phyloP scores from a whole-genome alignment of 2,113 vertebrate genomes.

The Hipposideros armiger region DNA sequence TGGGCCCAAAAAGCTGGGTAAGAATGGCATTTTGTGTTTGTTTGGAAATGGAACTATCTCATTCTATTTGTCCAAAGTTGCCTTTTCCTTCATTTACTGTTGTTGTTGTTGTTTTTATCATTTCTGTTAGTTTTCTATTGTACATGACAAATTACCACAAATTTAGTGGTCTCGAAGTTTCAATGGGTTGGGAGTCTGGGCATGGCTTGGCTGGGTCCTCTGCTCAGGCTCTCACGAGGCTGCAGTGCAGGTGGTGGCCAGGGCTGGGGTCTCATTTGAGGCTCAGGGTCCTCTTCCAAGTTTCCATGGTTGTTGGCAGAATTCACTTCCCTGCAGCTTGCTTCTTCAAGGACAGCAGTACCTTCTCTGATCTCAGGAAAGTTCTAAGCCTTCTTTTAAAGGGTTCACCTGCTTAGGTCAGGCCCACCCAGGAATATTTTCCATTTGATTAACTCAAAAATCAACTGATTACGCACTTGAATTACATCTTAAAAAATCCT shows the following conservation, averaged over 20 bases:
- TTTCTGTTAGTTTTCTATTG: constrained; percentile 15
- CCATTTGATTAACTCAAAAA: neutral
- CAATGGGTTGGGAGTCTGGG: neutral
- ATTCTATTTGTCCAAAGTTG: neutral
- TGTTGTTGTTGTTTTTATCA: neutral
- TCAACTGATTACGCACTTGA: neutral
- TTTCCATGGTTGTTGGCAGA: neutral
- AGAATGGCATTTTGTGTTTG: constrained; percentile 4
- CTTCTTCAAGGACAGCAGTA: constrained; percentile 7
- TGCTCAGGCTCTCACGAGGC: neutral
- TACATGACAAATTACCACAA: neutral
- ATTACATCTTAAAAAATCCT: neutral
- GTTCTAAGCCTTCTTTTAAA: neutral
- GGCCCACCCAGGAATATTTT: neutral
- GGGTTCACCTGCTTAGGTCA: neutral
- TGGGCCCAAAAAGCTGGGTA: neutral
- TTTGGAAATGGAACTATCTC: constrained; percentile 3
- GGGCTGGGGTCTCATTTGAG: neutral
- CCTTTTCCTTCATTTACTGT: neutral
- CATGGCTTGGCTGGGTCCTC: neutral
- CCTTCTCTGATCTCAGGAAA: neutral
- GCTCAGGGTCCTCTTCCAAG: neutral
- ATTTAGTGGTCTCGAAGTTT: neutral
- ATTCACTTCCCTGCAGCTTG: neutral
- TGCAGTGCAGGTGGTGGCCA: neutral